Evolutionary conservation across 2,888 invertebrate species (phyloP), one percentile per base, ranked within the genome.

Genomic region (Aphodius sticticus): DNA sequence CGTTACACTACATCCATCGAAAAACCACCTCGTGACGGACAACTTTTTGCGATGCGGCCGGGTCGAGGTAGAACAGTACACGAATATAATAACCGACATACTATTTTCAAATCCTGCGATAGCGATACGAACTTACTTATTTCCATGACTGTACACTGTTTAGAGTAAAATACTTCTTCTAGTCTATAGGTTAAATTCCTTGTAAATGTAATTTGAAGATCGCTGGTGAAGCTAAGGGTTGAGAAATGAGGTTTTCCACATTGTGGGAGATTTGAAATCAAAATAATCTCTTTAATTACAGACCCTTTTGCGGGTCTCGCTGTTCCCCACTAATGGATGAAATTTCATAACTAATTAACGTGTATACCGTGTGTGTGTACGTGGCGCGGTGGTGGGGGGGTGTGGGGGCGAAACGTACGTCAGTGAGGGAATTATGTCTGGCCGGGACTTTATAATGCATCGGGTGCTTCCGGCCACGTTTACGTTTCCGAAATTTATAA

Each of bases 331-430:
- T 74, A 74, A 74, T 74, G 74, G 74, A 74, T 37, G 74, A 37
- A 74, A 74, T 74, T 74, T 74, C 74, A 74, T 74, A 74, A 74
- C 74, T 74, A 74, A 74, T 74, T 74, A 74, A 36, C 74, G 74
- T 53, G 53, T 53, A 53, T 12, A 53, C 9, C 12, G 12, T 53
- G 12, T 38, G 38, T 38, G 7, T 53, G 12, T 12, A 12, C 1
- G 53, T 53, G 53, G 53, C 53, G 53, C 12, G 53, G 53, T 5
- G 53, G 53, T 53, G 1, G 53, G 53, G 38, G 2, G 53, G 53
- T 1, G 12, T 0, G 12, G 53, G 2, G 53, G 53, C 12, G 53
- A 53, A 53, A 53, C 53, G 12, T 12, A 53, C 53, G 53, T 53
- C 53, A 5, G 53, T 53, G 53, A 53, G 12, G 53, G 53, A 53